Percentiles rank a stretch among this genome's conserved stretches.
Conservation (phyloP, 2,113 vertebrate genomes). For the Abramis brama region DNA sequence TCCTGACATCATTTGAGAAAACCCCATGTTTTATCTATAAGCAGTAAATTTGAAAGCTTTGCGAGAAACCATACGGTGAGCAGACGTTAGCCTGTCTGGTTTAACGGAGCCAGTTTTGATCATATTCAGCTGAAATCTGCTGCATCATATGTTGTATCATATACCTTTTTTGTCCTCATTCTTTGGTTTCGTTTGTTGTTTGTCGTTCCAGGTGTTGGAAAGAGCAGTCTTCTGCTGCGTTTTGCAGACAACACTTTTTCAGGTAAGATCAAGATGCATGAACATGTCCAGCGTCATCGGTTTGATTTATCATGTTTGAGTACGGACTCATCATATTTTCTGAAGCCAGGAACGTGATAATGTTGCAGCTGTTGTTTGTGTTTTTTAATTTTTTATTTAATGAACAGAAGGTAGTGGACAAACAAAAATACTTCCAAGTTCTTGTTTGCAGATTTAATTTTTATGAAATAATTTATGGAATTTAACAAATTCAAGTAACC, state of each 20-base stretch:
- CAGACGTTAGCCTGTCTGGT: not conserved
- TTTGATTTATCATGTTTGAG: not conserved
- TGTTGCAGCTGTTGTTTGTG: not conserved
- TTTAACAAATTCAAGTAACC: not conserved
- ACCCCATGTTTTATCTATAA: not conserved
- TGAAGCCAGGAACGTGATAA: not conserved
- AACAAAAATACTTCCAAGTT: too few relatives aligned
- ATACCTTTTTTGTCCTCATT: not conserved
- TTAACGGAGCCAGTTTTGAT: not conserved
- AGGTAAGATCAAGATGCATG: constrained; percentile 76
- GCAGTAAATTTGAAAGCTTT: not conserved
- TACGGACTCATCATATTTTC: not conserved
- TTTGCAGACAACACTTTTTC: constrained; percentile 99
- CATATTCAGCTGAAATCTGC: not conserved
- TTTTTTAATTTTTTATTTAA: too few relatives aligned
- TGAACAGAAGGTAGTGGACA: too few relatives aligned
- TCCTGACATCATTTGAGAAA: not conserved
- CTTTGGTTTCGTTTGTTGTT: constrained; percentile 4
- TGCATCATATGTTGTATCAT: not conserved
- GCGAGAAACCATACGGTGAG: not conserved
- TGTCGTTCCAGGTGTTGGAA: constrained; percentile 88
- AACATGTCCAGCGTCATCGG: not conserved
- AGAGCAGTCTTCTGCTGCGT: constrained; percentile 96
- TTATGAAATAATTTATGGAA: not conserved
- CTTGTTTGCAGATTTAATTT: too few relatives aligned